These are phyloP conservation scores for Habropoda laboriosa DNA, from an alignment of 1,140 invertebrate species.

Conservation along the genomic window DNA sequence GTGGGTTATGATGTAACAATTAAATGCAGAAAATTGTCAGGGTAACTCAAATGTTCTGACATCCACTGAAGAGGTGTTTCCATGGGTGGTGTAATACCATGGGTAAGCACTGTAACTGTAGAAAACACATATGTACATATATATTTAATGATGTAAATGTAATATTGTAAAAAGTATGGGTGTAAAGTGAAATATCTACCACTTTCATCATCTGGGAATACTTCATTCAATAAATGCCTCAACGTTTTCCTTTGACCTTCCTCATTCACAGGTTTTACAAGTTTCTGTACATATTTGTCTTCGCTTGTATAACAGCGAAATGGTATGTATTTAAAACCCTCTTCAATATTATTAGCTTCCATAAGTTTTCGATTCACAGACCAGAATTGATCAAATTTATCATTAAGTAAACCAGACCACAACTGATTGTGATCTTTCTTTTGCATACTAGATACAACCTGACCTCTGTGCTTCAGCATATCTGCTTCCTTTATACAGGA, in stretches of 20 bases:
- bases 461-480: constrained; percentile 95
- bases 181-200: constrained; percentile 72
- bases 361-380: constrained; percentile 96
- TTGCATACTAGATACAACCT: constrained; percentile 97
- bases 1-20: constrained; percentile 81
- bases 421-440: constrained; percentile 98
- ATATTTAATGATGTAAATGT: background rate
- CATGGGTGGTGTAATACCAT: constrained; percentile 93
- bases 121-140: constrained; percentile 68
- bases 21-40: constrained; percentile 98
- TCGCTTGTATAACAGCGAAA: constrained; percentile 93
- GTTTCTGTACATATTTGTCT: constrained; percentile 87
- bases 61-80: constrained; percentile 98
- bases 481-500: constrained; percentile 98
- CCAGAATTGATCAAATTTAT: constrained; percentile 99
- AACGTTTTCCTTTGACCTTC: constrained; percentile 89
- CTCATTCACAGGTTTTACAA: constrained; percentile 88
- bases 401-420: constrained; percentile 96
- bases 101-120: constrained; percentile 91
- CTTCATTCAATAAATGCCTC: constrained; percentile 87
- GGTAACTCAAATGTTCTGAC: constrained; percentile 98
- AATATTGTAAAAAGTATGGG: no score
- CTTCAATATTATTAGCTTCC: constrained; percentile 88
- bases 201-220: constrained; percentile 85
- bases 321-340: constrained; percentile 96